phyloP scores from a whole-genome alignment of 2,888 invertebrate species.

The Oxystoma pomonae region DNA sequence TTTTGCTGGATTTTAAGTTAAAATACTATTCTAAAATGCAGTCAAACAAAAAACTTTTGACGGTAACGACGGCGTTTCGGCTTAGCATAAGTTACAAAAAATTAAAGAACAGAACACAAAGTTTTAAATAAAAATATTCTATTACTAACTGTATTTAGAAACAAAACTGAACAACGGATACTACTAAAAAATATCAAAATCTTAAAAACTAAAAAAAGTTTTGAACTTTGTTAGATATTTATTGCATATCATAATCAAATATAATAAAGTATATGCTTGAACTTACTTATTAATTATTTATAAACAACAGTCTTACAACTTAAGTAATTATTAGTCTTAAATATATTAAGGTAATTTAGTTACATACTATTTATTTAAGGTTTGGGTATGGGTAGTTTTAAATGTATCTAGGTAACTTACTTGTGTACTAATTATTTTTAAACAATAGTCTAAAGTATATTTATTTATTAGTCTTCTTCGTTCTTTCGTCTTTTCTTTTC shows the following conservation, averaged over 20 bases:
- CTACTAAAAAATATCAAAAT: too few species aligned
- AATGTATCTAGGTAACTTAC: too few species aligned
- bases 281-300: too few species aligned
- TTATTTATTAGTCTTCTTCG: neutral
- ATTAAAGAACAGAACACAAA: neutral
- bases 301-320: too few species aligned
- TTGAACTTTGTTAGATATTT: too few species aligned
- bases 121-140: neutral
- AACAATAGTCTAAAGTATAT: neutral
- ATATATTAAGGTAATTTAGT: too few species aligned
- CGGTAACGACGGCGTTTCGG: neutral
- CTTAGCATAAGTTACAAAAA: neutral
- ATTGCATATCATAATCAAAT: too few species aligned
- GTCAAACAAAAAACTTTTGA: neutral
- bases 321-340: too few species aligned
- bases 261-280: too few species aligned
- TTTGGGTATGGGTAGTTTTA: too few species aligned
- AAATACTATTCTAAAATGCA: slow-evolving; percentile 5
- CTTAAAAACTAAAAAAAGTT: too few species aligned
- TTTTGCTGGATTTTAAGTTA: neutral
- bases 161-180: neutral
- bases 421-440: neutral
- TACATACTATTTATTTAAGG: neutral
- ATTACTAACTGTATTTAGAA: neutral
- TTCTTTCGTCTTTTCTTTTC: neutral